Evolutionary conservation across 1,140 invertebrate genomes (phyloP), one percentile per base, ranked within the genome.

Genomic region (Centruroides vittatus): DNA sequence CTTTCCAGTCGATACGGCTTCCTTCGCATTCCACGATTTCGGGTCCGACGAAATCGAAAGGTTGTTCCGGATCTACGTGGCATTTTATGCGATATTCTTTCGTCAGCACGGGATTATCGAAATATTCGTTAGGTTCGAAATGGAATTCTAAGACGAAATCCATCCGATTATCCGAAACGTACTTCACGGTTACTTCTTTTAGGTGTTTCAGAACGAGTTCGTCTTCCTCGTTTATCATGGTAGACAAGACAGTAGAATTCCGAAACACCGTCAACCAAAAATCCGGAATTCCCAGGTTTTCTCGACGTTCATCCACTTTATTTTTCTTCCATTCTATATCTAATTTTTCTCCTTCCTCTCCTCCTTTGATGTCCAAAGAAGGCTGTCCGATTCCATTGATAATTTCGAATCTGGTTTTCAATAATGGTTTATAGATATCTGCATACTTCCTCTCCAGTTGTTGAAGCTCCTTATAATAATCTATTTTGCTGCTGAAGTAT

Each of bases 71-170:
- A 65, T 98, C 93, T 11, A 92, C 86, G 57, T 82, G 82, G 72
- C 90, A 92, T 72, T 91, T 91, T 84, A 99, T 88, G 61, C 87
- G 81, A 73, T 99, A 99, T 72, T 90, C 83, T 78, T 99, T 99
- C 34, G 89, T 95, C 62, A 99, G 81, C 47, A 96, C 80, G 9
- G 82, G 78, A 76, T 99, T 95, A n/a, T 86, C 84, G 73, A 99
- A 99, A 76, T 85, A 98, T 69, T 97, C 92, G 75, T 99, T 99
- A 62, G 88, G 80, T 41, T 83, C 82, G 73, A 99, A 99, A 73
- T 93, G 81, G 77, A 99, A 99, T 74, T 95, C 86, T 65, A 99
- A 74, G n/a, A 82, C 83, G 73, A 96, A 98, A 65, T 89, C 89
- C 84, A 53, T 53, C 35, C 7, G 51, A 53, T 53, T 53, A 6